Evolutionary conservation across 2,888 invertebrate genomes (phyloP).

Genomic region (Caenorhabditis sulstoni): DNA sequence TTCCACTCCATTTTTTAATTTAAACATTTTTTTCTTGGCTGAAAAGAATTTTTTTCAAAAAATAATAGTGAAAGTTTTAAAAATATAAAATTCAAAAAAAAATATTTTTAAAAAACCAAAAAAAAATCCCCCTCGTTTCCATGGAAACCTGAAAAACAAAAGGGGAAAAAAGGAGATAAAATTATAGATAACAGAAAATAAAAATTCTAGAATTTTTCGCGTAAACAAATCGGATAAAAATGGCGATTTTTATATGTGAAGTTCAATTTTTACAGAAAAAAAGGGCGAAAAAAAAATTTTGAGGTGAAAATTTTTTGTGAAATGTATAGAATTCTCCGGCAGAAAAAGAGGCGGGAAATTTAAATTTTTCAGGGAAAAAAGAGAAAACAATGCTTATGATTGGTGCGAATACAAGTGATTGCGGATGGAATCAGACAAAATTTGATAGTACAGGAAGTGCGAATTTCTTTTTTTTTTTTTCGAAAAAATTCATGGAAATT

Average conservation of each 20-base stretch:
- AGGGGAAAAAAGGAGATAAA: not conserved
- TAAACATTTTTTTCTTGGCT: slow-evolving; percentile 26
- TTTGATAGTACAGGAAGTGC: too few relatives aligned
- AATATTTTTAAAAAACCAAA: not conserved
- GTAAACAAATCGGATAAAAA: not conserved
- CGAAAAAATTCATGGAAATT: too few relatives aligned
- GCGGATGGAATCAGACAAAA: too few relatives aligned
- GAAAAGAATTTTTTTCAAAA: not conserved
- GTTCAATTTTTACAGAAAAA: too few relatives aligned
- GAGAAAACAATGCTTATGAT: not conserved
- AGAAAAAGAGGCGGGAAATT: not conserved
- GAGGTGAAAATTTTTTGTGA: too few relatives aligned
- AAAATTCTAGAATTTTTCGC: not conserved
- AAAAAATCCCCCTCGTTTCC: not conserved
- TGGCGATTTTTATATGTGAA: too few relatives aligned
- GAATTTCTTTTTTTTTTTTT: too few relatives aligned
- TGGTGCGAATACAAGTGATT: too few relatives aligned
- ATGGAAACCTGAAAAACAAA: not conserved
- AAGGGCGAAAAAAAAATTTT: too few relatives aligned
- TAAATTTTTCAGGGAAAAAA: not conserved
- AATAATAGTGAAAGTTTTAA: not conserved
- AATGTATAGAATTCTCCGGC: not conserved
- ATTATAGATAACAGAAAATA: not conserved
- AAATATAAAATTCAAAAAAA: not conserved
- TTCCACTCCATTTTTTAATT: slow-evolving; percentile 22